phyloP scores from a whole-genome alignment of 2,797 vertebrate species.

The Lagodon rhomboides region DNA sequence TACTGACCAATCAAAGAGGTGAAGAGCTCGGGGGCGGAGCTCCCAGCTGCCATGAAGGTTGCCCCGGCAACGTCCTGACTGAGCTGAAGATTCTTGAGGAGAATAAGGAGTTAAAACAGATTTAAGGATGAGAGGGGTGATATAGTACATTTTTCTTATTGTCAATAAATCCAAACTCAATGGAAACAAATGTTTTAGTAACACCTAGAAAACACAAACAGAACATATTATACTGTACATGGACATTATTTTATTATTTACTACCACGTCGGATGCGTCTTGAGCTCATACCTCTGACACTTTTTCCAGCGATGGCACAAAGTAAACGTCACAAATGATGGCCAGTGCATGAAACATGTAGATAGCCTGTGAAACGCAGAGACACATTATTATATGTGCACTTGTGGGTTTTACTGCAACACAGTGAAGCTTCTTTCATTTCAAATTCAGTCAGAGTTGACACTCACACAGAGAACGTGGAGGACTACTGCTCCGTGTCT shows the following conservation, averaged over 20 bases:
- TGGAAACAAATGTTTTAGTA: neutral
- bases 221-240: neutral
- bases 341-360: constrained; percentile 89
- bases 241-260: neutral
- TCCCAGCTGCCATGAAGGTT: constrained; percentile 90
- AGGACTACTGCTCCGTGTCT: constrained; percentile 85
- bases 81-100: constrained; percentile 84
- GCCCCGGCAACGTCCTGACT: constrained; percentile 90
- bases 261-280: neutral
- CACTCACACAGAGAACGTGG: constrained; percentile 87
- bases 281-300: constrained; percentile 82
- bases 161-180: neutral
- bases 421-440: neutral
- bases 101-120: constrained; percentile 14
- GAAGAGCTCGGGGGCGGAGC: constrained; percentile 90
- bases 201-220: neutral
- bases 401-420: neutral
- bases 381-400: neutral
- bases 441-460: neutral
- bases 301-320: constrained; percentile 89
- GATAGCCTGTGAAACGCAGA: constrained; percentile 79
- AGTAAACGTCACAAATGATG: constrained; percentile 88
- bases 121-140: neutral
- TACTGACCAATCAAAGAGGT: constrained; percentile 89
- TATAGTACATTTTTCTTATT: neutral